Evolutionary conservation across 1,140 invertebrate genomes (phyloP).

Genomic region (Cotesia vestalis): DNA sequence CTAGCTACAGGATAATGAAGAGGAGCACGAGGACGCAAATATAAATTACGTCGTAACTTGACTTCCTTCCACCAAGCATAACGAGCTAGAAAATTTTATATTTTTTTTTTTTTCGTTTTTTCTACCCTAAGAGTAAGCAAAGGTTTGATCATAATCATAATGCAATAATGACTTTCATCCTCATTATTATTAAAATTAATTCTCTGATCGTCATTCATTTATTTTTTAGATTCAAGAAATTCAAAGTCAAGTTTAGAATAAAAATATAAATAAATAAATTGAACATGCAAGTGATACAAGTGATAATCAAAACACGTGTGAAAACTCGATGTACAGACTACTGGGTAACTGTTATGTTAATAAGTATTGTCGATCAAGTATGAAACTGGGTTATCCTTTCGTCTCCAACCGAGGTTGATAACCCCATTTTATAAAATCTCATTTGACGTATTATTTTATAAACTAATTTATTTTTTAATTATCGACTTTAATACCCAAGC

Average conservation of each 20-base stretch:
- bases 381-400: constrained; percentile 48
- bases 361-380: constrained; percentile 44
- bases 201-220: no score
- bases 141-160: not conserved
- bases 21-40: constrained; percentile 46
- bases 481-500: not conserved
- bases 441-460: constrained; percentile 12
- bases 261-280: constrained; percentile 17
- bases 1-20: constrained; percentile 53
- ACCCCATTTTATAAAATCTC: constrained; percentile 35
- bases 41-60: constrained; percentile 47
- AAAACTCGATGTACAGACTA: constrained; percentile 6
- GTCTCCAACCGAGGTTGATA: constrained; percentile 43
- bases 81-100: constrained; percentile 59
- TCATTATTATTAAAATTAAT: no score
- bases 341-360: constrained; percentile 54
- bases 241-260: not conserved
- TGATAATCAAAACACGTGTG: constrained; percentile 19
- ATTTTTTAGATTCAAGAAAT: not conserved
- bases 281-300: not conserved
- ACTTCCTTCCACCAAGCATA: constrained; percentile 57
- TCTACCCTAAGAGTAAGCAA: not conserved
- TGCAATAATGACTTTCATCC: not conserved
- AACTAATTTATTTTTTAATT: no score
- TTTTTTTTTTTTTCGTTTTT: constrained; percentile 2